Evolutionary conservation across 1,140 invertebrate genomes (phyloP), one percentile per base, ranked within the genome.

Genomic region (Heliconius himera): DNA sequence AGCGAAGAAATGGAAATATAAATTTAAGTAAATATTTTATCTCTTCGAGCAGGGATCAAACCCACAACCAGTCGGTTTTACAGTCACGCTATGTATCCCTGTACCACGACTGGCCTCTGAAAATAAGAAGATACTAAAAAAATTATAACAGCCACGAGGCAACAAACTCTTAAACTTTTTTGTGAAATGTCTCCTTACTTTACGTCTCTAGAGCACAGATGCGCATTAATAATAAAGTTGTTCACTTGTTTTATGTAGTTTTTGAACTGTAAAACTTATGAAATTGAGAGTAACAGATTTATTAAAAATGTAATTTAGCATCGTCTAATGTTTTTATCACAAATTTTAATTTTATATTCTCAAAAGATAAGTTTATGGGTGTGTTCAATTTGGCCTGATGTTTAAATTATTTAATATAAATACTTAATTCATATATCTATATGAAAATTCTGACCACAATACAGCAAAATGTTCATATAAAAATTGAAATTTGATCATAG

Each of bases 201-300:
- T 46, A 41, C 72, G 22, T 54, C 29, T 56, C 49, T 54, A 36
- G 49, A 74, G 26, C 60, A 29, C 60, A 66, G 60, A 66, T 66
- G 60, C 60, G 60, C 60, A 66, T 66, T 29, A 66, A 29, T 66
- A 66, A 66, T 16, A 66, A 66, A 66, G 60, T 66, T 66, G 60
- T 29, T 66, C 60, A 16, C 60, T 66, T 66, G 60, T 66, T 29
- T 29, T 66, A 66, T 66, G 22, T 66, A 16, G 60, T 66, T 66
- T 66, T 66, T 16, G 2, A 66, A 29, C 4, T 66, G 26, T 29
- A 13, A 66, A 26, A 66, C 26, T 66, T 26, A 16, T 18, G 60
- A 22, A 6, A 56, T 56, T 56, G 54, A 16, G 60, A 66, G 1
- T 13, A 29, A 0, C 60, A 29, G 11, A 29, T 29, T 66, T 66